Base-by-base conservation (phyloP, 2,797 vertebrate species). In the Galagoides demidoff region DNA sequence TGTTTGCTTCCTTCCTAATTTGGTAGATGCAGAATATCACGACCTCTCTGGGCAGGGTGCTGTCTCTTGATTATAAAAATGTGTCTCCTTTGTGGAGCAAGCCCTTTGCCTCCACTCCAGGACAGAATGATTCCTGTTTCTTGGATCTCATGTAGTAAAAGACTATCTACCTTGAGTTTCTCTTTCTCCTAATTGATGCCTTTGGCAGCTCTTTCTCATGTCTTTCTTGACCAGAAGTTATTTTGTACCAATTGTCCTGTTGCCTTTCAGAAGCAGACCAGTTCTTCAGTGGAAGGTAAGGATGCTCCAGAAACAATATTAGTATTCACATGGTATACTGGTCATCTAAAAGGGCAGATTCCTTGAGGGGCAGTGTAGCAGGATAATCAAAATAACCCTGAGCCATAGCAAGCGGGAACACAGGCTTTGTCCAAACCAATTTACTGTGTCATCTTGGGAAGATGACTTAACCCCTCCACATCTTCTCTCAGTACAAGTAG, bases 181-280 rank as follows among this genome's bases (percentile, higher is more conserved):
- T 83, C 73, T 84, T 63, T 27, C 5, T 86, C 52, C 66, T 37
- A 55, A 29, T 83, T 37, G 70, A 14, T 45, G 7, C 23, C 29
- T 73, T 85, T 43, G 86, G 31, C 8, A 22, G 57, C 79, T 92
- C 39, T 93, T 90, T 31, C 52, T 90, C 92, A 85, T 70, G 14
- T 76, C 59, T 89, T 94, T 90, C 22, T 82, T 74, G 64, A 66
- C 9, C 9, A 71, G 0, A 83, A 89, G 31, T 19, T 91, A 31
- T 68, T 95, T 94, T 81, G 19, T 79, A 88, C 34, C 6, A 45
- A 37, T 22, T 79, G 12, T 79, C 59, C 81, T 93, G 12, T 37
- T 68, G 29, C 57, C 12, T 70, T 63, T 92, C 34, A 39, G 23
- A 87, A 70, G 49, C 39, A 91, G 57, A 86, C 64, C 7, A 27